Base-by-base conservation (phyloP, 2,888 invertebrate genomes). In the Agrochola circellaris region DNA sequence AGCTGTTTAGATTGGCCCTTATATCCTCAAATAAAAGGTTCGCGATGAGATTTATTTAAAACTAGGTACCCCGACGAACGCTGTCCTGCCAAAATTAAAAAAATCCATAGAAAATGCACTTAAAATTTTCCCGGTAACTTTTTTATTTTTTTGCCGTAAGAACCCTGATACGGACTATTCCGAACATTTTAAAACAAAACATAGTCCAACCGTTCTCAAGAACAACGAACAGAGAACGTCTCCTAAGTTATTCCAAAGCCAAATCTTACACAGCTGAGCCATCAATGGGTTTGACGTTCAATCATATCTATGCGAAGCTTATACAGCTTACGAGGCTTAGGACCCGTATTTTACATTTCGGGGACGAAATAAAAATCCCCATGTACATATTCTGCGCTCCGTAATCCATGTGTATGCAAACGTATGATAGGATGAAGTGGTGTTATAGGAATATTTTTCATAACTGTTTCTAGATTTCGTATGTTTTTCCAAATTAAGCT, bases 251-350 rank as follows among this genome's bases (percentile, higher is more conserved):
- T 79, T 62, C 34, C 1, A 56, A 76, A 65, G 64, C 15, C 69
- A 77, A 72, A 72, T 72, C 48, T 62, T 71, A 26, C 67, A n/a
- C 56, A 61, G 56, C 61, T 73, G 64, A 78, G 62, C 83, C 64
- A 38, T 75, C 82, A 75, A 85, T 75, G 48, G 73, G 23, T 64
- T 20, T 73, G 73, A 73, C 61, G 78, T 75, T 82, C 78, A 82
- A 84, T 85, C 78, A 85, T 82, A 82, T 78, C 66, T 82, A 48
- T 54, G 26, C 45, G 51, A 61, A 65, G 75, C 72, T 82, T 65
- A 75, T 38, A n/a, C 42, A 51, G 72, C 75, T 77, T 70, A 73
- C 38, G 56, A 15, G 13, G 73, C 72, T 75, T 69, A 75, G 45
- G n/a, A 7, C 7, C 38, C 38, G 45, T 23, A 62, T 82, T 81